phyloP scores from a whole-genome alignment of 2,113 vertebrate species.

The Ammodytes dubius region DNA sequence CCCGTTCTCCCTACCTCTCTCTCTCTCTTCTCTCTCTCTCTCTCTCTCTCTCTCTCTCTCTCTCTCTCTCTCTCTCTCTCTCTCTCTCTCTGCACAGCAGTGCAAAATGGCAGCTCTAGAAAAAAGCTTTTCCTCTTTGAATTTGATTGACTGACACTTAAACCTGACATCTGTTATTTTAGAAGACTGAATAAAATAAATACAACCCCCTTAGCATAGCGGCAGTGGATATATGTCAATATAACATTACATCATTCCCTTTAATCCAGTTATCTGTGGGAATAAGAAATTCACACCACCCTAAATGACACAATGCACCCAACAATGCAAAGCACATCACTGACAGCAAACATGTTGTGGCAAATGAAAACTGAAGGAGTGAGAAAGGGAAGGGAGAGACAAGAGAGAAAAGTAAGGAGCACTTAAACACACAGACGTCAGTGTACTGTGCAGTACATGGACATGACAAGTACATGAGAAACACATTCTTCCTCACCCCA shows the following conservation, averaged over 20 bases:
- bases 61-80: neutral
- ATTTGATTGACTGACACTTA: neutral
- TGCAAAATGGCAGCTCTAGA: neutral
- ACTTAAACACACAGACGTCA: slow-evolving; percentile 28
- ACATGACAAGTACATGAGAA: slow-evolving; percentile 64
- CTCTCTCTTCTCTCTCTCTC: too few relatives aligned
- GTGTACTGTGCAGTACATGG: neutral
- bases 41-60: too few relatives aligned
- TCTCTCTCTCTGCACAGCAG: neutral
- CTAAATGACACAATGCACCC: neutral
- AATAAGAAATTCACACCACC: neutral
- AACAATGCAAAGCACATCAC: neutral
- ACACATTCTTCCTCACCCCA: slow-evolving; percentile 49
- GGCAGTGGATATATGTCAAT: neutral
- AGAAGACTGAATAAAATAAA: neutral
- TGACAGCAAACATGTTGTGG: neutral
- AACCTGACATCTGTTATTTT: slow-evolving; percentile 4
- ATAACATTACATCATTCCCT: neutral
- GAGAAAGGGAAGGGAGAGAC: neutral
- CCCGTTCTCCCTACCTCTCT: too few relatives aligned
- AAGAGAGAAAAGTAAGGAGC: slow-evolving; percentile 22
- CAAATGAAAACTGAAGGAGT: neutral
- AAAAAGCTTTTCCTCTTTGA: slow-evolving; percentile 9
- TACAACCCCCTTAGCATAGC: neutral
- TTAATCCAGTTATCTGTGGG: neutral